Base-by-base conservation (phyloP, 1,140 invertebrate genomes). In the Zaprionus nigranus region DNA sequence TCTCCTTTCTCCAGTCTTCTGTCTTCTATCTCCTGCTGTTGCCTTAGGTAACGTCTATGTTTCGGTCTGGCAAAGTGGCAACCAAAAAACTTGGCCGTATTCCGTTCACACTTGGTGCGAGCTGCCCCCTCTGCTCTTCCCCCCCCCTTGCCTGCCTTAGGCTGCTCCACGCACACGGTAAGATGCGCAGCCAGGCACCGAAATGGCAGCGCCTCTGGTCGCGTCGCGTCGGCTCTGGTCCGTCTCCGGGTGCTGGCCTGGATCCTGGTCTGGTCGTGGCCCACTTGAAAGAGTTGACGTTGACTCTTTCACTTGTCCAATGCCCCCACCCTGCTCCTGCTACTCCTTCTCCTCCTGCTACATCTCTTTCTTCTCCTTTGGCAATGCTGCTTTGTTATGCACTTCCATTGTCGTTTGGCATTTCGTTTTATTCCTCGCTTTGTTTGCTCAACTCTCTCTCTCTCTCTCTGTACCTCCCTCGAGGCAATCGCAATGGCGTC, bases 391-490 rank as follows among this genome's bases (percentile, higher is more conserved):
- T 90, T 90, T 90, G 85, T 90, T 88, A 80, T 81, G 85, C 84
- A 67, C 71, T 90, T 90, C 84, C 83, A 84, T 88, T 88, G 81
- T 81, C 85, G 85, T 90, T 88, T 88, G 87, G 85, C 81, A 78
- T 88, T 88, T 87, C 84, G 81, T 90, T 90, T 82, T 85, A 90
- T 90, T 76, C 81, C 67, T 69, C 79, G 85, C 85, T 90, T 90
- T 90, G 85, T 90, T 90, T 90, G 85, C 79, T 75, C 76, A 90
- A 72, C 79, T 77, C 20, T 24, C 43, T 24, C 30, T 34, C 38
- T 36, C 43, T 34, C 28, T 34, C 38, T 36, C 43, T 34, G 28
- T 36, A 36, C 20, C 67, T 62, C n/a, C n/a, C 60, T 24, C n/a
- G 5, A 1, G 40, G 20, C 40, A 46, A 17, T 46, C 40, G n/a